Evolutionary conservation across 2,888 invertebrate species (phyloP), one percentile per base, ranked within the genome.

Genomic region (Eupithecia inturbata): DNA sequence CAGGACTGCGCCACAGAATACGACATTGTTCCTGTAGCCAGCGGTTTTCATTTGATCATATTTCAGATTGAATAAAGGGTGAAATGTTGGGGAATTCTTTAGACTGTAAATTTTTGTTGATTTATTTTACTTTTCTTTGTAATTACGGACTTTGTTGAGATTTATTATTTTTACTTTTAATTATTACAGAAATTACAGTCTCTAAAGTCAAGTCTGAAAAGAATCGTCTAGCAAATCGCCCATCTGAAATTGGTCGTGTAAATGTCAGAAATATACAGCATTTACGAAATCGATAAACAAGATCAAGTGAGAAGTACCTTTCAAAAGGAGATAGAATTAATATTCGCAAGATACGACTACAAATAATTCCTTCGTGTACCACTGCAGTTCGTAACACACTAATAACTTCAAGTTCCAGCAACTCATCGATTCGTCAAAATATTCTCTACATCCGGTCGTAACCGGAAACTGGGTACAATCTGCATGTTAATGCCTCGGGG

Each of bases 401-500:
- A 66, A 66, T 66, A 66, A 41, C 36, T 39, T 16, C 39, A 36
- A 66, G 22, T 64, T 39, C 36, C 12, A 39, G 39, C 66, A 66
- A 66, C 39, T 39, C 66, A 66, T 66, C 66, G 39, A 26, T 70
- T 60, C 69, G 45, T 71, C 74, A 60, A 71, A 76, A 68, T 76
- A 73, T 73, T 73, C 39, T 39, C 66, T 22, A 76, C 71, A 70
- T 73, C 67, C 36, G 67, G 67, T 60, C 16, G n/a, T 41, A 57
- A 70, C 57, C 74, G 71, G 70, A 75, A 67, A 67, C 41, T 14
- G 31, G 69, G 3, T 39, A 81, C 82, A 82, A 82, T 84, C 82
- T 83, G 82, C 82, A 84, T 83, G 81, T 80, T 83, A 86, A 83
- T 82, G 80, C 80, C 83, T n/a, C 63, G 70, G 69, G 72, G 66